Percentiles rank a stretch among this genome's conserved stretches.
Evolutionary conservation across 2,113 vertebrate species (phyloP).

Genomic region (Pygoscelis antarcticus): DNA sequence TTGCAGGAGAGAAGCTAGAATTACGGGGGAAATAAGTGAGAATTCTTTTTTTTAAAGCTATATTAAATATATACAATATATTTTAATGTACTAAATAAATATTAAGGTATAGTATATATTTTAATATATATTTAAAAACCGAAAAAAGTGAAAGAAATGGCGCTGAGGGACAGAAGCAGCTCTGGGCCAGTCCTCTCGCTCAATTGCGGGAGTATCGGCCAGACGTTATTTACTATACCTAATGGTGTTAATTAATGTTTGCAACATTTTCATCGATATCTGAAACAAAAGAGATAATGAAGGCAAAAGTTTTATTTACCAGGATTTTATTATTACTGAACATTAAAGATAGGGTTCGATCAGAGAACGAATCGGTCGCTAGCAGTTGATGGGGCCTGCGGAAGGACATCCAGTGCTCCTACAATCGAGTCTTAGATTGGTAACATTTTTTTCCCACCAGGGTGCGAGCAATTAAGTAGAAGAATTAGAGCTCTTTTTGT

Average conservation of each 20-base stretch:
- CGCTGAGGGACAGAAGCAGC: neutral
- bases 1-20: neutral
- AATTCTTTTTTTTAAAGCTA: too few species aligned
- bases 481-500: neutral
- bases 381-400: too few species aligned
- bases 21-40: neutral
- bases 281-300: neutral
- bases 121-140: neutral
- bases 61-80: neutral
- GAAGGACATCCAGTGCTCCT: neutral
- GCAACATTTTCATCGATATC: neutral
- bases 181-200: neutral
- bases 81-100: neutral
- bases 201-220: neutral
- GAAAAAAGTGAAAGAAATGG: neutral
- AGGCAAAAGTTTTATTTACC: neutral
- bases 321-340: neutral
- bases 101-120: neutral
- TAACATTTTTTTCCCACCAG: neutral
- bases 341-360: neutral
- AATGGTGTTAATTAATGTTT: neutral
- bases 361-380: neutral
- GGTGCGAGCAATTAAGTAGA: neutral
- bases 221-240: neutral
- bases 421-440: fast-evolving